Conservation (phyloP, 30 jellyfish, hydroid and myxozoan genomes). For the Nemopilema nomurai region DNA sequence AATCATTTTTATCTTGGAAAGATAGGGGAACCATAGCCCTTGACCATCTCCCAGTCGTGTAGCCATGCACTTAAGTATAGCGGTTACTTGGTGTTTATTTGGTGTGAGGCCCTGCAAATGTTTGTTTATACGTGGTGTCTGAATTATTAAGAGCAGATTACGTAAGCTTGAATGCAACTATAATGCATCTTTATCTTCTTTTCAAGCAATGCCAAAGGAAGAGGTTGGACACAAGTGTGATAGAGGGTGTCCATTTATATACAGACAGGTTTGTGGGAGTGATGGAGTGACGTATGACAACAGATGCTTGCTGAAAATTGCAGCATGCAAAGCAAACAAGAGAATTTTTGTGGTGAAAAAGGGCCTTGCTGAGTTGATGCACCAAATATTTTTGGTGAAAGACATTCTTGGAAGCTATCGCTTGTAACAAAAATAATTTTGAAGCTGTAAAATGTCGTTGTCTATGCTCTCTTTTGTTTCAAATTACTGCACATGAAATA, state of each 20-base stretch:
- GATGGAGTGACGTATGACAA: constrained; percentile 58
- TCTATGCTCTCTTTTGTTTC: background rate
- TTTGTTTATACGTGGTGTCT: too few relatives aligned
- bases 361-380: too few relatives aligned
- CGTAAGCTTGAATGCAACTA: background rate
- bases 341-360: constrained; percentile 5
- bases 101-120: too few relatives aligned
- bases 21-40: too few relatives aligned
- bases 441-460: background rate
- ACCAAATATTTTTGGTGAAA: background rate
- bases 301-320: constrained; percentile 23
- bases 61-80: too few relatives aligned
- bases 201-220: background rate
- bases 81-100: too few relatives aligned
- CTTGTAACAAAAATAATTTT: background rate
- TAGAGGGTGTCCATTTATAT: constrained; percentile 37
- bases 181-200: background rate
- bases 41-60: too few relatives aligned
- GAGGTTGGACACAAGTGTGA: constrained; percentile 15
- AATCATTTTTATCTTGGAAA: too few relatives aligned
- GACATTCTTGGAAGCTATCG: background rate
- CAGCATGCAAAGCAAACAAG: constrained; percentile 30
- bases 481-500: too few relatives aligned
- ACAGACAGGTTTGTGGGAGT: constrained; percentile 57
- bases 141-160: background rate